phyloP scores from a whole-genome alignment of 1,140 invertebrate genomes.

The Oedothorax gibbosus region DNA sequence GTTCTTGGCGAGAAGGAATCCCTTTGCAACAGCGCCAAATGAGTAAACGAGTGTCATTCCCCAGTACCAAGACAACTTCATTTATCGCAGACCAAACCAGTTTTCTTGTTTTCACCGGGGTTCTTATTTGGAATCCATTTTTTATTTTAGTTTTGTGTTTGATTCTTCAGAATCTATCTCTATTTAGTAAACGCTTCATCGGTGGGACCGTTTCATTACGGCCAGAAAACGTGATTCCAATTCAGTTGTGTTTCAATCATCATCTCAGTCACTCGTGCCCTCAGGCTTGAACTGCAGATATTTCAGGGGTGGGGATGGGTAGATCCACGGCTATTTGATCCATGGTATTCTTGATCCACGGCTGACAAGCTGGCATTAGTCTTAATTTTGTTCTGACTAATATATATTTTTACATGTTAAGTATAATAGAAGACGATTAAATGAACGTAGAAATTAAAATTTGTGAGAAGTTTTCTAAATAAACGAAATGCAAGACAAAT shows the following conservation, averaged over 20 bases:
- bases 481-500: no score
- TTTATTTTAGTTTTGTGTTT: constrained; percentile 10
- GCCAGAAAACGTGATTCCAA: constrained; percentile 49
- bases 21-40: constrained; percentile 7
- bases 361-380: no score
- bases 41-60: constrained; percentile 20
- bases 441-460: no score
- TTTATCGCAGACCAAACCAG: constrained; percentile 41
- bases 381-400: no score
- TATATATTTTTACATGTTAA: no score
- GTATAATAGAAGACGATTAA: no score
- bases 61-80: constrained; percentile 42
- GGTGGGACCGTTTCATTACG: constrained; percentile 46
- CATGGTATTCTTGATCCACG: no score
- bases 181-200: constrained; percentile 56
- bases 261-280: constrained; percentile 46
- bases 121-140: not conserved
- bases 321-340: no score
- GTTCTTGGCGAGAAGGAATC: not conserved
- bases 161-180: constrained; percentile 33
- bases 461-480: no score
- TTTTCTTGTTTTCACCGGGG: constrained; percentile 3
- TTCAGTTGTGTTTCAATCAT: constrained; percentile 53
- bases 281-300: constrained; percentile 9
- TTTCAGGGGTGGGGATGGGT: not conserved